Conservation (phyloP, 2,797 vertebrate genomes). For the Euthynnus affinis region DNA sequence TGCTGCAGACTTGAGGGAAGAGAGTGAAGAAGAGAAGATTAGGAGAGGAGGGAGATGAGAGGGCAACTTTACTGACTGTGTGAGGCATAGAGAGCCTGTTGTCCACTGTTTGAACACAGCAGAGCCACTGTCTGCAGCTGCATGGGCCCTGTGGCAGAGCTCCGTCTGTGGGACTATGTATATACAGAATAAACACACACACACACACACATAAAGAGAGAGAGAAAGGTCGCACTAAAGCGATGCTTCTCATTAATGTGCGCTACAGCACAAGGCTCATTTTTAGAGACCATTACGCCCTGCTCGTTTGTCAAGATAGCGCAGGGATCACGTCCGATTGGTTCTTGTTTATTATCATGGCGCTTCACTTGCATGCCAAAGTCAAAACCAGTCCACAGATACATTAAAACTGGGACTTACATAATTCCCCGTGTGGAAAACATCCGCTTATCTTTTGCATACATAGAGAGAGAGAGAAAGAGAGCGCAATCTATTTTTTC, state of each 20-base stretch:
- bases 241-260: slow-evolving; percentile 65
- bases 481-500: slow-evolving; percentile 53
- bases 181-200: slow-evolving; percentile 31
- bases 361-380: slow-evolving; percentile 43
- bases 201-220: neutral
- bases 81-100: slow-evolving; percentile 74
- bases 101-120: slow-evolving; percentile 73
- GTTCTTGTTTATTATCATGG: slow-evolving; percentile 32
- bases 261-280: slow-evolving; percentile 41
- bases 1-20: slow-evolving; percentile 31
- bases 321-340: slow-evolving; percentile 35
- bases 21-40: slow-evolving; percentile 33
- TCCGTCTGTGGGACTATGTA: slow-evolving; percentile 48
- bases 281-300: slow-evolving; percentile 61
- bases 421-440: slow-evolving; percentile 42
- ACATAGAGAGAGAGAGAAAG: neutral
- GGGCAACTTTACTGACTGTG: slow-evolving; percentile 43
- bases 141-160: slow-evolving; percentile 63
- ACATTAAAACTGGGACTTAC: slow-evolving; percentile 44
- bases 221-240: slow-evolving; percentile 1
- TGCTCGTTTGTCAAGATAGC: slow-evolving; percentile 48
- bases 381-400: slow-evolving; percentile 37
- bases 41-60: slow-evolving; percentile 55
- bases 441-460: slow-evolving; percentile 29
- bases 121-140: slow-evolving; percentile 80